Percentiles rank a stretch among this genome's conserved stretches.
These are phyloP conservation scores for Xenus cinereus DNA, from an alignment of 2,113 vertebrate genomes.

Conservation along the genomic window DNA sequence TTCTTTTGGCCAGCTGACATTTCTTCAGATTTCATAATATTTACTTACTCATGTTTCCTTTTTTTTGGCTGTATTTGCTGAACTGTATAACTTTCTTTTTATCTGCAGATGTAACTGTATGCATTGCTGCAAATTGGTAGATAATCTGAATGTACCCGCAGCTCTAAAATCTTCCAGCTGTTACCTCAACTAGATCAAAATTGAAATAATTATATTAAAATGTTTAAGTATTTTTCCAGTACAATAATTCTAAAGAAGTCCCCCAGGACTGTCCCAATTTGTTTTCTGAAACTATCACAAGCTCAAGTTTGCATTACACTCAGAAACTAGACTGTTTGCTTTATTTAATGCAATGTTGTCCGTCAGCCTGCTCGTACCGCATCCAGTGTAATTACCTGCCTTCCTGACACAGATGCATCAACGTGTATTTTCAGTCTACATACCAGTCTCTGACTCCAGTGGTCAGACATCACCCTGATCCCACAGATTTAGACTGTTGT, in stretches of 20 bases:
- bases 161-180: neutral
- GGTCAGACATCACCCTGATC: neutral
- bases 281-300: neutral
- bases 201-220: neutral
- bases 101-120: neutral
- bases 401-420: neutral
- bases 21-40: constrained; percentile 30
- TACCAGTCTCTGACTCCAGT: neutral
- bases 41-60: neutral
- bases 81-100: constrained; percentile 5
- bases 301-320: neutral
- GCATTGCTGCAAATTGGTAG: neutral
- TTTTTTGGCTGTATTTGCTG: constrained; percentile 7
- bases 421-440: neutral
- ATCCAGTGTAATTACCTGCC: neutral
- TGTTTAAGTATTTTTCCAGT: neutral
- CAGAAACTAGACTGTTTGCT: neutral
- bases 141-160: neutral
- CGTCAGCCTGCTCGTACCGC: neutral
- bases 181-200: neutral
- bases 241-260: neutral
- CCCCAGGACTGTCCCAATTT: neutral
- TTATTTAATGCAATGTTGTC: neutral
- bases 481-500: neutral
- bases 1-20: constrained; percentile 15